Percentiles rank a stretch among this genome's conserved stretches.
Evolutionary conservation across 1,140 invertebrate genomes (phyloP).

Genomic region (Lordiphosa collinella): DNA sequence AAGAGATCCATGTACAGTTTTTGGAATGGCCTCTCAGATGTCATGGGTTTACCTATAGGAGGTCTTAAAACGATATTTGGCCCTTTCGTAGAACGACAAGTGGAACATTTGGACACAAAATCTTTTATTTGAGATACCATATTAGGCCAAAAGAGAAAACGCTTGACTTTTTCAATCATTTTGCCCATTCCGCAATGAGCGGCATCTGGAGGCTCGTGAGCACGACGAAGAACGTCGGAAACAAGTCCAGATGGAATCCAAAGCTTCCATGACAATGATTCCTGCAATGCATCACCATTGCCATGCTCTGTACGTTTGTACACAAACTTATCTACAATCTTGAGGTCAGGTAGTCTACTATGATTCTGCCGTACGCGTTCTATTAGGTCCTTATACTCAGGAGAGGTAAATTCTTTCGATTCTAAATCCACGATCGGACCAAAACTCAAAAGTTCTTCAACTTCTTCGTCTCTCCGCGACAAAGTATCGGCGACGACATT

Average conservation of each 20-base stretch:
- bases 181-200: too few species aligned
- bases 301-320: neutral
- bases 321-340: neutral
- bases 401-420: neutral
- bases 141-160: too few species aligned
- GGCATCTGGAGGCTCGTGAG: too few species aligned
- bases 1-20: neutral
- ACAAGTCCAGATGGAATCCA: neutral
- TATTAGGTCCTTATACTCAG: neutral
- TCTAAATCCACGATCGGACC: neutral
- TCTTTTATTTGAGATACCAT: too few species aligned
- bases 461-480: neutral
- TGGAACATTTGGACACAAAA: neutral
- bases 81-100: neutral
- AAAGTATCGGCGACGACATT: neutral
- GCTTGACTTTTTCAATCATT: too few species aligned
- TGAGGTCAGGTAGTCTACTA: neutral
- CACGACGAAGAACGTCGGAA: too few species aligned
- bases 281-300: neutral
- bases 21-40: slow-evolving; percentile 1
- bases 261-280: neutral
- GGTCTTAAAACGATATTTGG: slow-evolving; percentile 1
- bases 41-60: neutral
- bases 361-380: too few species aligned
- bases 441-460: neutral